A percentile compares a stretch with the other conserved stretches of the same genome.
phyloP scores from a whole-genome alignment of 2,113 vertebrate genomes.

The Pluvialis apricaria region DNA sequence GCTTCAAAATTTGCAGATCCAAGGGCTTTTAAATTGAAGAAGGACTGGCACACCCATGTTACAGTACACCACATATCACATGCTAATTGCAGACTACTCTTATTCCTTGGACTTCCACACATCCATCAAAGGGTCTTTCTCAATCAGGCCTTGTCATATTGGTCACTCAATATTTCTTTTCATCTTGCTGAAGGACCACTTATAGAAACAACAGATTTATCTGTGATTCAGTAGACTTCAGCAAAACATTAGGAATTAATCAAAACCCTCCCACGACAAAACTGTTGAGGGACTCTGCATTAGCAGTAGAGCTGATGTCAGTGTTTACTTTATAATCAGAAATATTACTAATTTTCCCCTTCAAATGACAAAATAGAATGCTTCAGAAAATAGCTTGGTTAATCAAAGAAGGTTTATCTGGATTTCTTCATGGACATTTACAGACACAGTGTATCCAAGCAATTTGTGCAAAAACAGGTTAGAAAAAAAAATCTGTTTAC shows the following conservation, averaged over 20 bases:
- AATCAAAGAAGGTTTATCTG: neutral
- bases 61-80: neutral
- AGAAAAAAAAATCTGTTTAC: neutral
- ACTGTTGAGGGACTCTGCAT: neutral
- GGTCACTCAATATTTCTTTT: conserved; percentile 5
- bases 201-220: neutral
- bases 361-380: neutral
- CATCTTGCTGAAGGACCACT: neutral
- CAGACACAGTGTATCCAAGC: neutral
- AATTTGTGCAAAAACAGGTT: neutral
- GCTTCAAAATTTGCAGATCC: neutral
- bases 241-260: neutral
- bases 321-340: neutral
- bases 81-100: neutral
- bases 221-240: neutral
- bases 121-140: neutral
- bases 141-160: neutral
- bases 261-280: neutral
- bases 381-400: neutral
- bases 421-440: neutral
- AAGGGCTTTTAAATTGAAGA: neutral
- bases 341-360: neutral
- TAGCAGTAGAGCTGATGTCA: neutral
- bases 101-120: neutral
- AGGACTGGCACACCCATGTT: neutral